Percentiles rank a stretch among this genome's conserved stretches.
Conservation (phyloP, 1,140 invertebrate species). For the Drosophila lacteicornis region DNA sequence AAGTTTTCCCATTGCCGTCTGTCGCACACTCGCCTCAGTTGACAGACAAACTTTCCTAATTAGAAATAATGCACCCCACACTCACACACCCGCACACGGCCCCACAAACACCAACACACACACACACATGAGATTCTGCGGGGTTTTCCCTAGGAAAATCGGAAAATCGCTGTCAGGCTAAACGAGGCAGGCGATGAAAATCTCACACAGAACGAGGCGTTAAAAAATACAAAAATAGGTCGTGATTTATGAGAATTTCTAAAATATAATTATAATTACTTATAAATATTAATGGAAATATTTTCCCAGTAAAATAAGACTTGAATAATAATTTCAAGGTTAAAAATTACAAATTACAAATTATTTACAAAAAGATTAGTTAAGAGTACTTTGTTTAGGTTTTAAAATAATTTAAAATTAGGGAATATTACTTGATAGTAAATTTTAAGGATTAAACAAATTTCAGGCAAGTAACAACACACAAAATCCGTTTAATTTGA, state of each 20-base stretch:
- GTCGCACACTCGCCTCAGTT: conserved; percentile 51
- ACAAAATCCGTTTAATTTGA: too few relatives aligned
- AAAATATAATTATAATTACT: not conserved
- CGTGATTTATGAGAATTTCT: conserved; percentile 18
- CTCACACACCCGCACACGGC: conserved; percentile 28
- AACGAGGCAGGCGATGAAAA: conserved; percentile 50
- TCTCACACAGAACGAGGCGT: conserved; percentile 15
- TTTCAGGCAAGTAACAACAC: not conserved
- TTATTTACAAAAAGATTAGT: too few relatives aligned
- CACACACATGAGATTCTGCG: conserved; percentile 7
- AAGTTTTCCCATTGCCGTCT: conserved; percentile 64
- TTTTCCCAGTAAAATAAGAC: too few relatives aligned
- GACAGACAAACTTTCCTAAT: conserved; percentile 78
- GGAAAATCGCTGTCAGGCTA: conserved; percentile 41
- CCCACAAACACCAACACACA: conserved; percentile 22
- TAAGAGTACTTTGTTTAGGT: too few relatives aligned
- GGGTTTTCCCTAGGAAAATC: conserved; percentile 21
- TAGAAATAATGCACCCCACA: conserved; percentile 78
- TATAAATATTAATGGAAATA: too few relatives aligned
- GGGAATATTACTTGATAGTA: too few relatives aligned
- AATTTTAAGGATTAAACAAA: too few relatives aligned
- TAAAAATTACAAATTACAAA: too few relatives aligned
- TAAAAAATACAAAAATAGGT: conserved; percentile 11
- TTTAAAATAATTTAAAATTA: too few relatives aligned
- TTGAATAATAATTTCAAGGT: too few relatives aligned